phyloP scores from a whole-genome alignment of 2,113 vertebrate genomes.

The Takifugu flavidus region DNA sequence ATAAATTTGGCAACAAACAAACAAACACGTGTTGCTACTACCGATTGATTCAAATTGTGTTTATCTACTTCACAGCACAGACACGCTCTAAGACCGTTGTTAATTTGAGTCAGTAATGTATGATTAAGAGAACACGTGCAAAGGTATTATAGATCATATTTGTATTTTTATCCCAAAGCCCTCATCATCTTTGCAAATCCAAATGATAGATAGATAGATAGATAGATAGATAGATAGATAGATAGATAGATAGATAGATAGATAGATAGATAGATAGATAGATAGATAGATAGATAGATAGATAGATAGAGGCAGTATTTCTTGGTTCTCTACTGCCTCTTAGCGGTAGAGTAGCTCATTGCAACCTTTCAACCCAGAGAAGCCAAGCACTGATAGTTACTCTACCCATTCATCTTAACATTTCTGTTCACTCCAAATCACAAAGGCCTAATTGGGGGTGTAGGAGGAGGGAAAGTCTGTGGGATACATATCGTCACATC shows the following conservation, averaged over 20 bases:
- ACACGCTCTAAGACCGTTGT: too few relatives aligned
- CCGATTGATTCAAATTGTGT: too few relatives aligned
- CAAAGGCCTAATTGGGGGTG: too few relatives aligned
- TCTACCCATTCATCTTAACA: too few relatives aligned
- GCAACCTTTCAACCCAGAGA: not conserved
- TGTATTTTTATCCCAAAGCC: not conserved
- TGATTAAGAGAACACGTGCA: too few relatives aligned
- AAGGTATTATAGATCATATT: too few relatives aligned
- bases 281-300: constrained; percentile 9
- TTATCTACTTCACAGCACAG: too few relatives aligned
- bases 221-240: constrained; percentile 5
- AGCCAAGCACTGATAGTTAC: too few relatives aligned
- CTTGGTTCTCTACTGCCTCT: constrained; percentile 58
- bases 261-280: not conserved
- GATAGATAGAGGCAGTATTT: not conserved
- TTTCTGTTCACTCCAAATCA: too few relatives aligned
- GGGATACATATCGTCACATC: not conserved
- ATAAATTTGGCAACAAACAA: too few relatives aligned
- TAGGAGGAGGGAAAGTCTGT: not conserved
- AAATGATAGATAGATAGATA: not conserved
- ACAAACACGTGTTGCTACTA: too few relatives aligned
- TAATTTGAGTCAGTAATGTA: too few relatives aligned
- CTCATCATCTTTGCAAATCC: not conserved
- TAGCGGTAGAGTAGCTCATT: constrained; percentile 30
- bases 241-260: not conserved